Conservation (phyloP, 2,888 invertebrate genomes). For the Leptopilina drosophilae region DNA sequence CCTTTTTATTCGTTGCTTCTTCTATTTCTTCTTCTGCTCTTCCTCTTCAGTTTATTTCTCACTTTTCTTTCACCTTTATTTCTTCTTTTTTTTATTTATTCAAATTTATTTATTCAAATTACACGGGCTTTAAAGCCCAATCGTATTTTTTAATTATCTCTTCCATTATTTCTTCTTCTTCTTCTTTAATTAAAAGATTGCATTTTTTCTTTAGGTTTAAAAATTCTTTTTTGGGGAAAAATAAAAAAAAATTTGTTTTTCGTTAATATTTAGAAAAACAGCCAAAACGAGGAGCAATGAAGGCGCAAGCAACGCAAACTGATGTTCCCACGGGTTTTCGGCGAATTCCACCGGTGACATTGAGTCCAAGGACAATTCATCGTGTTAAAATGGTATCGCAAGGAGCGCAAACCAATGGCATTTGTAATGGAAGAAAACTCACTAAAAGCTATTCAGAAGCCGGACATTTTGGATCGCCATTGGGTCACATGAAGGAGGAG, state of each 20-base stretch:
- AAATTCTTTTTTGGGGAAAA: no score
- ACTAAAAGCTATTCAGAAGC: conserved; percentile 92
- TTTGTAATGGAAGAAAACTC: conserved; percentile 85
- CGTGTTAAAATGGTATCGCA: conserved; percentile 93
- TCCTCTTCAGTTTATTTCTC: no score
- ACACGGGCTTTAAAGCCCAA: no score
- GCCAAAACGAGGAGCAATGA: conserved; percentile 90
- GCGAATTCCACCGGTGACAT: conserved; percentile 78
- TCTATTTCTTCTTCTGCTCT: no score
- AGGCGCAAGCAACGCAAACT: conserved; percentile 95
- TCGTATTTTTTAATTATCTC: no score
- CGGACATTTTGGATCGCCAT: conserved; percentile 76
- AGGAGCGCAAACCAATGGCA: conserved; percentile 93
- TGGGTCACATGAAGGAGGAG: conserved; percentile 68
- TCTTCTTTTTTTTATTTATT: no score
- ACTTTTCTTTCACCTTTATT: no score
- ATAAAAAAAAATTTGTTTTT: not conserved
- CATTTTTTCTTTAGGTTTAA: no score
- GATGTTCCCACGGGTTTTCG: conserved; percentile 83
- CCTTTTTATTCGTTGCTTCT: no score
- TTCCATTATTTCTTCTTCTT: no score
- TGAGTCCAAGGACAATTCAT: conserved; percentile 90
- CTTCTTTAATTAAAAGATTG: no score
- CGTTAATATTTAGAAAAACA: conserved; percentile 50
- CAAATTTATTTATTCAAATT: no score